phyloP scores from a whole-genome alignment of 1,140 invertebrate genomes.

The Thaumatotibia leucotreta region DNA sequence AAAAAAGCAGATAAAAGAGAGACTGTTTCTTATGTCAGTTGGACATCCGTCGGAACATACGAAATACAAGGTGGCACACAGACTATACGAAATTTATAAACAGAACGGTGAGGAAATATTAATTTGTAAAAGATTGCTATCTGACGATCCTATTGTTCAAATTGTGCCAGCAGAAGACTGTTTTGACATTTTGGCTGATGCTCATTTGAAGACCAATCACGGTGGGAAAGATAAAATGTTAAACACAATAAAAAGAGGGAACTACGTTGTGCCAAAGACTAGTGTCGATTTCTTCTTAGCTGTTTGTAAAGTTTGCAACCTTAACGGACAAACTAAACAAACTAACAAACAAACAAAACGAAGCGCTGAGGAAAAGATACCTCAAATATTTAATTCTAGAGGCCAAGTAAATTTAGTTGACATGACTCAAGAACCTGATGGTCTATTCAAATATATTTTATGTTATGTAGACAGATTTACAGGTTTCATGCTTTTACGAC shows the following conservation, averaged over 20 bases:
- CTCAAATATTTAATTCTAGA: background rate
- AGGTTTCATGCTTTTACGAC: background rate
- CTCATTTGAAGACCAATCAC: background rate
- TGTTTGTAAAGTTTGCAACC: background rate
- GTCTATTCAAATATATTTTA: background rate
- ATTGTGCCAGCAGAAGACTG: background rate
- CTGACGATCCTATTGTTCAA: background rate
- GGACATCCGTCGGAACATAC: background rate
- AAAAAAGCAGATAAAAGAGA: background rate
- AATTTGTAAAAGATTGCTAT: background rate
- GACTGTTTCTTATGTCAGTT: background rate
- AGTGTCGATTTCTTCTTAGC: background rate
- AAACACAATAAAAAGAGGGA: background rate
- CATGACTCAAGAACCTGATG: background rate
- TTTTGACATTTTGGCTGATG: background rate
- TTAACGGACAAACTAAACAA: background rate
- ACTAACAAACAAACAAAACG: background rate
- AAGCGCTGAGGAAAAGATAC: background rate
- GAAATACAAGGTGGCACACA: background rate
- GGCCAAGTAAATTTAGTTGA: conserved; percentile 1
- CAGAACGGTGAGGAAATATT: background rate
- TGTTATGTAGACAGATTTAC: background rate
- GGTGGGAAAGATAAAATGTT: background rate
- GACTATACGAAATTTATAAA: background rate
- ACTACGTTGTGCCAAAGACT: background rate